Evolutionary conservation across 2,113 vertebrate genomes (phyloP).

Genomic region (Lepus americanus): DNA sequence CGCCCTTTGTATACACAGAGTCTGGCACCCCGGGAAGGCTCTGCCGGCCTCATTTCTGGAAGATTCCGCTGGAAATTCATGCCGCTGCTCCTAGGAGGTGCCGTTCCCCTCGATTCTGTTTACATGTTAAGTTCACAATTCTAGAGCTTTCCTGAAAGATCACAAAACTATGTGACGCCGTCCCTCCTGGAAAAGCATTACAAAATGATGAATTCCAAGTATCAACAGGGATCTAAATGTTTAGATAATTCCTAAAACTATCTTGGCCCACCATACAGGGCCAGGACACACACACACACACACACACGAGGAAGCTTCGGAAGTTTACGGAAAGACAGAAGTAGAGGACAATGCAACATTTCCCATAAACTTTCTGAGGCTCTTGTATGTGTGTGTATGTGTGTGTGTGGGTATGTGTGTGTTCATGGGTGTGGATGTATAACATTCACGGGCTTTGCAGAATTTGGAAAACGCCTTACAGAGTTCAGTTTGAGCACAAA

Average conservation of each 20-base stretch:
- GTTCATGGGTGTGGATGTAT: no score
- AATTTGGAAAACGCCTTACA: background rate
- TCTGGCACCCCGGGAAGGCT: background rate
- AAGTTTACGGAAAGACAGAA: no score
- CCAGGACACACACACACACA: background rate
- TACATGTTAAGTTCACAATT: conserved; percentile 5
- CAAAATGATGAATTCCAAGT: conserved; percentile 24
- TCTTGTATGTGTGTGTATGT: no score
- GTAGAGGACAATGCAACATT: no score
- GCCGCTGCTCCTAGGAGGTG: background rate
- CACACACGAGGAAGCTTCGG: no score
- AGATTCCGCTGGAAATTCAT: background rate
- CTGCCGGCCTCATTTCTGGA: accelerated
- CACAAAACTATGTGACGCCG: background rate
- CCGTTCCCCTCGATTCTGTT: background rate
- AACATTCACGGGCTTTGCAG: background rate
- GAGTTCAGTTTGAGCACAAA: background rate
- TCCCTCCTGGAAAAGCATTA: background rate
- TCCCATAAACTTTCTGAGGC: no score
- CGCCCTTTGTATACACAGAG: background rate
- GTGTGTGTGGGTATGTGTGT: no score
- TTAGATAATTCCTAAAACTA: background rate
- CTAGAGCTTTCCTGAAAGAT: background rate
- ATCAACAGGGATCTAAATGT: background rate
- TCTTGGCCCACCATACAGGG: background rate